Percentiles rank a stretch among this genome's conserved stretches.
Conservation (phyloP, 2,888 invertebrate genomes). For the Iphiclides podalirius region DNA sequence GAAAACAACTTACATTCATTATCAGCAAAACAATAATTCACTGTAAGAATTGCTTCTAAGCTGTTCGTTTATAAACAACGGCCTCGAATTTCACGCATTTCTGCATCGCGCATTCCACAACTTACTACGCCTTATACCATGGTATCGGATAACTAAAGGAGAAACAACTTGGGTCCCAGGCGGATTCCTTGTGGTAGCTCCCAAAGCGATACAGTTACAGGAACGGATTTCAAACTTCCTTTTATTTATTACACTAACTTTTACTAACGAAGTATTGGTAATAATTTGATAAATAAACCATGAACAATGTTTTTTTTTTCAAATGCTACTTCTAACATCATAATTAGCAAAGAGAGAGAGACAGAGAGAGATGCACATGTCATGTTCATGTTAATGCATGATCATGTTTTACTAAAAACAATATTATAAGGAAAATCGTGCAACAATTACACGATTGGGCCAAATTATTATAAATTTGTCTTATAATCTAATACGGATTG, state of each 20-base stretch:
- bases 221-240: not conserved
- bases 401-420: no score
- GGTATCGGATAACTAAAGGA: conserved; percentile 34
- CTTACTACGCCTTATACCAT: conserved; percentile 32
- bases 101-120: conserved; percentile 33
- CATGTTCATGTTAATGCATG: no score
- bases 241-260: not conserved
- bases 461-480: no score
- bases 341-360: no score
- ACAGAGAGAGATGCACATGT: no score
- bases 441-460: no score
- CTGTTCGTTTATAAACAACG: conserved; percentile 39
- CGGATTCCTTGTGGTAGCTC: conserved; percentile 55
- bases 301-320: not conserved
- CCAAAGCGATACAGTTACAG: conserved; percentile 32
- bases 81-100: conserved; percentile 48
- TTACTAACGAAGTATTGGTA: not conserved
- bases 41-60: conserved; percentile 9
- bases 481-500: no score
- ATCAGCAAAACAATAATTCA: conserved; percentile 21
- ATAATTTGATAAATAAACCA: not conserved
- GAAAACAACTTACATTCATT: conserved; percentile 11
- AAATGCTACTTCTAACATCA: not conserved
- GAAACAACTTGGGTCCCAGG: conserved; percentile 49
- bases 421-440: no score